Percentiles rank a stretch among this genome's conserved stretches.
Conservation (phyloP, 1,140 invertebrate genomes). For the Eubasilissa regina region DNA sequence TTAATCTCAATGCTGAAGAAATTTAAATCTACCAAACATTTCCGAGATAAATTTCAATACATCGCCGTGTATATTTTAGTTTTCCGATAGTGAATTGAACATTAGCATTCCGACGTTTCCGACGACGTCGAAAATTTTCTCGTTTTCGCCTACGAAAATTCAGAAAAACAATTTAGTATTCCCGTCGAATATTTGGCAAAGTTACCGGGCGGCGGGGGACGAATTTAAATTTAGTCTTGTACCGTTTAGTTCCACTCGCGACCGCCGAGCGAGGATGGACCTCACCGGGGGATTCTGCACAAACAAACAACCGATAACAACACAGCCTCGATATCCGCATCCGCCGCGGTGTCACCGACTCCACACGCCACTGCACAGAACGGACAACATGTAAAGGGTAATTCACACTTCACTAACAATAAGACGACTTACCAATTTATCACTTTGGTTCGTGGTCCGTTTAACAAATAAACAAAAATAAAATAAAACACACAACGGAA, state of each 20-base stretch:
- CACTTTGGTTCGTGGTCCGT: constrained; percentile 51
- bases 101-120: constrained; percentile 22
- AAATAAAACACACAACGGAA: constrained; percentile 45
- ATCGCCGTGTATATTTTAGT: not conserved
- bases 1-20: too few species aligned
- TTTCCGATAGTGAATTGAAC: not conserved
- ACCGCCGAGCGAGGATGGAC: not conserved
- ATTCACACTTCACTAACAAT: constrained; percentile 46
- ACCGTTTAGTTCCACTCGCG: constrained; percentile 38
- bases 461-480: constrained; percentile 41
- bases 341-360: not conserved
- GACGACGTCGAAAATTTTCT: constrained; percentile 17
- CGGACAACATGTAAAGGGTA: constrained; percentile 33
- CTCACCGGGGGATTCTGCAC: not conserved
- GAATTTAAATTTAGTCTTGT: constrained; percentile 42
- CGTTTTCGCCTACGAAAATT: constrained; percentile 26
- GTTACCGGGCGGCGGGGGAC: constrained; percentile 34
- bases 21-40: too few species aligned
- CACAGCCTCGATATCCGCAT: too few species aligned
- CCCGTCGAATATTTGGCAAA: constrained; percentile 52
- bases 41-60: not conserved
- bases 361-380: constrained; percentile 22
- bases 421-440: constrained; percentile 54
- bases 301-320: not conserved
- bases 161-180: constrained; percentile 34